A percentile compares a stretch with the other conserved stretches of the same genome.
phyloP scores from a whole-genome alignment of 2,797 vertebrate genomes.

The Rhinoraja longicauda region DNA sequence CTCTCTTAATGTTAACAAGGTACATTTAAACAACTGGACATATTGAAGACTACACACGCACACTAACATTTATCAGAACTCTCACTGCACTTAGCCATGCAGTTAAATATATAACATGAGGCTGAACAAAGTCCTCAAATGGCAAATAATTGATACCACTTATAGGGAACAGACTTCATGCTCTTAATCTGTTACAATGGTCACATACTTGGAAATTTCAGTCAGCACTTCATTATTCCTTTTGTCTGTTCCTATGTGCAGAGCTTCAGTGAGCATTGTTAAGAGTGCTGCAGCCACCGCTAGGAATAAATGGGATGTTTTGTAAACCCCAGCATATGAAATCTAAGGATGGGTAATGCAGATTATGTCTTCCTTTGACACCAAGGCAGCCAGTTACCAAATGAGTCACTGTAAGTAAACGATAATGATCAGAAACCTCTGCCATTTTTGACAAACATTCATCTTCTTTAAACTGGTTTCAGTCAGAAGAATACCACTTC shows the following conservation, averaged over 20 bases:
- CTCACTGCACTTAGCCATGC: not conserved
- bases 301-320: not conserved
- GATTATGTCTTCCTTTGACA: not conserved
- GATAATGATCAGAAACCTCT: not conserved
- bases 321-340: not conserved
- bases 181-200: not conserved
- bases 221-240: not conserved
- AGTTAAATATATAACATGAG: not conserved
- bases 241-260: not conserved
- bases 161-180: not conserved
- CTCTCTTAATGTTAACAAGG: not conserved
- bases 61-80: not conserved
- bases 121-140: not conserved
- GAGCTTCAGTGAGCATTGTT: not conserved
- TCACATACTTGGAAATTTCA: not conserved
- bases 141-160: not conserved
- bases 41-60: not conserved
- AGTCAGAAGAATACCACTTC: not conserved
- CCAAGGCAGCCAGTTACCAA: not conserved
- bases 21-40: not conserved
- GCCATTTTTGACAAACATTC: not conserved
- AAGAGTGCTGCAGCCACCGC: not conserved
- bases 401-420: not conserved
- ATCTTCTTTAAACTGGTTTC: not conserved
- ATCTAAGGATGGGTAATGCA: not conserved